Evolutionary conservation across 1,140 invertebrate genomes (phyloP), one percentile per base, ranked within the genome.

Genomic region (Listronotus bonariensis): DNA sequence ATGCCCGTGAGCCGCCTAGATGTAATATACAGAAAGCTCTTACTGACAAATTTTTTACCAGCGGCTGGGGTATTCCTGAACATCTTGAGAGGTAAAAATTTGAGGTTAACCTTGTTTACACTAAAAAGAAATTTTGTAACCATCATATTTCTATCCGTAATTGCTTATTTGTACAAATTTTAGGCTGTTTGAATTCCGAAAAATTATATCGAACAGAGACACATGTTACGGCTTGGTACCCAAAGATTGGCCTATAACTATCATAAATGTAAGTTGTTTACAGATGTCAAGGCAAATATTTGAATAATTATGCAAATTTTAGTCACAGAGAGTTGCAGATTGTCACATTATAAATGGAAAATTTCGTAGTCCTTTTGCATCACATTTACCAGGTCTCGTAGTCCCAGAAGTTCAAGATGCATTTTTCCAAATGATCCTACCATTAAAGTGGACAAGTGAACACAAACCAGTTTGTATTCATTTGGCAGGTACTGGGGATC

Each of bases 401-500:
- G 93, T 94, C 10, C 83, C 88, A 72, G 91, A 92, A 72, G 86
- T 89, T 1, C 88, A 92, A 78, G 89, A 85, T 63, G 92, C 92
- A 9, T 84, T 89, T 77, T 95, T 95, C 78, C 92, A 95, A 82
- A 82, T 95, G 40, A 77, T 98, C 51, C 76, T 98, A 66, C 96
- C 96, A 1, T 84, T 86, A 45, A 84, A 88, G 69, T 97, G 94
- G 94, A 78, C 79, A 4, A 83, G 84, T 14, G 77, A 85, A 51
- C 82, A 87, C 62, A 92, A 91, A 78, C 95, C 96, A 15, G 84
- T 98, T 31, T 95, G 95, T 80, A 83, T 99, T 68, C 96, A 99
- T 78, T 82, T 98, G 62, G 96, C 97, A 59, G 96, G 96, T 42
- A 99, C 97, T 59, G 97, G 97, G 48, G 97, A 99, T 85, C 97